phyloP scores from a whole-genome alignment of 2,888 invertebrate genomes.

The Drosophila differens region DNA sequence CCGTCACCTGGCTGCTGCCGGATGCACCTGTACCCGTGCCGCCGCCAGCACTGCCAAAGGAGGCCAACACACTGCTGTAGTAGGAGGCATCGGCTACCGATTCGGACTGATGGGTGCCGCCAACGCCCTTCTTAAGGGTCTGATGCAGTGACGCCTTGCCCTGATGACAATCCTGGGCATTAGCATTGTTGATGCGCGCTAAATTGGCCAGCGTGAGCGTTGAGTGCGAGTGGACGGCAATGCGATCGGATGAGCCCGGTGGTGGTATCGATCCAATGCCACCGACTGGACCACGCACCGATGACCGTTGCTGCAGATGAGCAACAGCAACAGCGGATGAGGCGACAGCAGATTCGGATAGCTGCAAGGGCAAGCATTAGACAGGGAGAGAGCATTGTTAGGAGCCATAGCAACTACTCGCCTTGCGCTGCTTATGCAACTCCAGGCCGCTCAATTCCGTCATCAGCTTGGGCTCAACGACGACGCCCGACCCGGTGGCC shows the following conservation, averaged over 20 bases:
- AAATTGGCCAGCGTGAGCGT: conserved; percentile 82
- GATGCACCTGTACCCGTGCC: conserved; percentile 16
- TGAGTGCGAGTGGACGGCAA: conserved; percentile 71
- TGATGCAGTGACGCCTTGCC: conserved; percentile 83
- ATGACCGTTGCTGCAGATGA: conserved; percentile 63
- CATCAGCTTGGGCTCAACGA: conserved; percentile 56
- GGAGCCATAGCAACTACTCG: conserved; percentile 74
- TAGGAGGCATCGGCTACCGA: conserved; percentile 84
- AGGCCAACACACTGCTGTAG: conserved; percentile 83
- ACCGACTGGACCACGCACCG: conserved; percentile 49
- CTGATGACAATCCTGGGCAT: conserved; percentile 84
- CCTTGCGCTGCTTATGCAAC: conserved; percentile 83
- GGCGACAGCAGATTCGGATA: conserved; percentile 76
- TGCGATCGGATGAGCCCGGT: conserved; percentile 70
- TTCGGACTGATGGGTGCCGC: conserved; percentile 75
- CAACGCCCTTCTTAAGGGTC: conserved; percentile 76
- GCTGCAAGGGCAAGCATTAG: conserved; percentile 75
- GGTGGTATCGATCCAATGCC: conserved; percentile 79
- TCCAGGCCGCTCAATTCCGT: conserved; percentile 69
- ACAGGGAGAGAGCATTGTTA: conserved; percentile 71
- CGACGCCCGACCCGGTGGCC: conserved; percentile 8
- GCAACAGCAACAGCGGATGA: conserved; percentile 32
- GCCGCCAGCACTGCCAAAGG: conserved; percentile 71
- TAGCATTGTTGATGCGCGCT: conserved; percentile 83
- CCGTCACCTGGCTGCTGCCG: conserved; percentile 17